Evolutionary conservation across 2,888 invertebrate genomes (phyloP), one percentile per base, ranked within the genome.

Genomic region (Calameuta idolon): DNA sequence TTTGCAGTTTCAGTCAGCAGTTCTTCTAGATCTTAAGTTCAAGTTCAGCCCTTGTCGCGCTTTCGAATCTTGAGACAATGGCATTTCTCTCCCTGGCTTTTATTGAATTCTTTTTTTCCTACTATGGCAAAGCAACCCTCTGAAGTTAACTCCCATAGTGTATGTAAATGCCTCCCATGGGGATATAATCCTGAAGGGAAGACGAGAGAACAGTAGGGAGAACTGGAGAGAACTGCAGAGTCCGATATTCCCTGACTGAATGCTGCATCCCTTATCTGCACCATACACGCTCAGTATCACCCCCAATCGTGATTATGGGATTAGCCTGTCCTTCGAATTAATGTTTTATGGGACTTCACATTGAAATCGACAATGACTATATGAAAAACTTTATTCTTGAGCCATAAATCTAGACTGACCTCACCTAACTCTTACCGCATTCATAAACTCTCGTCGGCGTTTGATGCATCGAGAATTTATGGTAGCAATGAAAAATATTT

Each of bases 71-170:
- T 82, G 85, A 88, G 85, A 87, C 87, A 88, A 87, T 87, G 85
- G 85, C 82, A 79, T 82, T 81, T 81, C 84, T 82, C 82, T 55
- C 23, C 23, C 55, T 9, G 82, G 77, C 83, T 88, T 85, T 87
- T 89, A 89, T 88, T 88, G 87, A 87, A 89, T 89, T 88, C 86
- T 88, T 87, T 87, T 87, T 82, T 79, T 80, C 78, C 82, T 84
- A 23, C 23, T 55, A 23, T 23, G 23, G 55, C 80, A 74, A 77
- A 80, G 77, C 81, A 76, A 34, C 69, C 74, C 34, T 75, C 78
- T 69, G 37, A 75, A 75, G 33, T 74, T 75, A 71, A 68, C 77
- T 69, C 34, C 77, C 79, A 77, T 79, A 84, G 85, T 87, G 79
- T 88, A 89, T 89, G 88, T 87, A 89, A 89, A 89, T 89, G 85